phyloP scores from a whole-genome alignment of 2,797 vertebrate genomes.

The Eulemur coronatus region DNA sequence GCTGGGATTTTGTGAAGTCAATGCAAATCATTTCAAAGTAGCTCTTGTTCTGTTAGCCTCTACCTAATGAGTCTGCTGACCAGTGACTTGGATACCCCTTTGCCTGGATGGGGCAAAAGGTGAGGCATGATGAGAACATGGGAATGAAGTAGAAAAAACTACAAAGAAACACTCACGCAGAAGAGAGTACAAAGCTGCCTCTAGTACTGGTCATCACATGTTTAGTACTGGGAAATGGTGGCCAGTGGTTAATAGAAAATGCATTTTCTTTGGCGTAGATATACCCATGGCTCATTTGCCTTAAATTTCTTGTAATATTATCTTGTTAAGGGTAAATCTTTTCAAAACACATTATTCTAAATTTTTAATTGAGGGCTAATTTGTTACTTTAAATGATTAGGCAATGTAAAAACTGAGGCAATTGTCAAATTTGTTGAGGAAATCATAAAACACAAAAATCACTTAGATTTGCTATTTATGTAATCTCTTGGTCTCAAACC shows the following conservation, averaged over 20 bases:
- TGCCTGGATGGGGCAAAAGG: not conserved
- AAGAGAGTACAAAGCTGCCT: not conserved
- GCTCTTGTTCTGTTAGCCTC: not conserved
- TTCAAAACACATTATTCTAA: not conserved
- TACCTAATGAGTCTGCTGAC: not conserved
- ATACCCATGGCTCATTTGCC: not conserved
- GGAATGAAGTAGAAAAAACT: not conserved
- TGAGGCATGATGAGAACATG: not conserved
- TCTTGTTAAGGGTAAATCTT: not conserved
- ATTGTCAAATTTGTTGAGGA: not conserved
- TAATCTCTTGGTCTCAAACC: not conserved
- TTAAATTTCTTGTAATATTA: not conserved
- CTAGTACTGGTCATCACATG: not conserved
- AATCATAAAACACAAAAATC: not conserved
- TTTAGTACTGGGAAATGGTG: not conserved
- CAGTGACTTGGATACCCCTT: not conserved
- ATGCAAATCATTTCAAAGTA: conserved; percentile 32
- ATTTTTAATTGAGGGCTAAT: conserved; percentile 2
- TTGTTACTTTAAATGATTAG: not conserved
- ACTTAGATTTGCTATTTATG: not conserved
- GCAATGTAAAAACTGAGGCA: not conserved
- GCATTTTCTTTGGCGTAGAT: not conserved
- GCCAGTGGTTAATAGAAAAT: not conserved
- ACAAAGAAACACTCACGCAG: not conserved
- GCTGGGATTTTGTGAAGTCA: not conserved